Evolutionary conservation across 2,888 invertebrate genomes (phyloP).

Genomic region (Nemurella pictetii): DNA sequence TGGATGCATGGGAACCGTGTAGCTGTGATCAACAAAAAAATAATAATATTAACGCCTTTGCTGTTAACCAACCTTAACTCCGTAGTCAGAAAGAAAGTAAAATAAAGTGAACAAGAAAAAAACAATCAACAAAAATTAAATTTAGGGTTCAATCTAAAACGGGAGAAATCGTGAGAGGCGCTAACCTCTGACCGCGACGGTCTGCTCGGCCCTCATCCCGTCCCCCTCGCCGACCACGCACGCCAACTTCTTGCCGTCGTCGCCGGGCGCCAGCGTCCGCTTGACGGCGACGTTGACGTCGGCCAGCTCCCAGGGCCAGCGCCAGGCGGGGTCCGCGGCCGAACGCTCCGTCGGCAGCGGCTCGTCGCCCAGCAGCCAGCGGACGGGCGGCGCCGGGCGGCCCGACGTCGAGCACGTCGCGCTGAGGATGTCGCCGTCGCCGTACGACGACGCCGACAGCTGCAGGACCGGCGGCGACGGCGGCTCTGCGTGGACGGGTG

Average conservation of each 20-base stretch:
- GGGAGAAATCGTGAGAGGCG: no score
- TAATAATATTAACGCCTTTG: no score
- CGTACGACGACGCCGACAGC: neutral
- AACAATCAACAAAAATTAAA: no score
- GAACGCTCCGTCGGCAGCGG: neutral
- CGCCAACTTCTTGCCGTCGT: neutral
- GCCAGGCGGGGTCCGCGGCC: neutral
- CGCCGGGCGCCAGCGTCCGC: neutral
- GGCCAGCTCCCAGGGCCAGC: neutral
- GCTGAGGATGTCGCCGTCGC: neutral
- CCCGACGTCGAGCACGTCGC: neutral
- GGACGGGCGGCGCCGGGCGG: neutral
- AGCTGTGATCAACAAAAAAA: no score
- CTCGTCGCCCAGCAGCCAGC: neutral
- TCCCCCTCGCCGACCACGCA: neutral
- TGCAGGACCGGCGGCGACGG: neutral
- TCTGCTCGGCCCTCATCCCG: neutral
- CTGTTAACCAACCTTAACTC: no score
- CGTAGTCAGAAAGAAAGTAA: no score
- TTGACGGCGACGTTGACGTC: neutral
- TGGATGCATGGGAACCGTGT: no score
- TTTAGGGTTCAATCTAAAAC: no score
- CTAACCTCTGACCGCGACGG: neutral
- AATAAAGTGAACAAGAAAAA: no score
- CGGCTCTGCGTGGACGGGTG: no score